These are phyloP conservation scores for Halcyon leucocephala DNA, from an alignment of 2,797 vertebrate genomes.

Conservation along the genomic window DNA sequence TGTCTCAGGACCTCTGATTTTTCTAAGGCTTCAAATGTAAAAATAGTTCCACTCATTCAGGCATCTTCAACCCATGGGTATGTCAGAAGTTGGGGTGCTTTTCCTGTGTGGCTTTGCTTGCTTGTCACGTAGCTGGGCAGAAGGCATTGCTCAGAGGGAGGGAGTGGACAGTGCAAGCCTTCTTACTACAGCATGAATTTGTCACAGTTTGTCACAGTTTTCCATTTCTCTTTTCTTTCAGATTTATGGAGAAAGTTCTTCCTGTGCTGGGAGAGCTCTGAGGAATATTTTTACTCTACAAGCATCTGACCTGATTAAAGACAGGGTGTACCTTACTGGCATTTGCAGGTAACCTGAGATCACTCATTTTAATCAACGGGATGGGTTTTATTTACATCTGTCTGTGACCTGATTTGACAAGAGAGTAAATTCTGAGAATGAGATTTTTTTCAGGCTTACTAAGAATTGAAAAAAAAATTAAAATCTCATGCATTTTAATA, in stretches of 20 bases:
- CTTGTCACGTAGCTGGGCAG: not conserved
- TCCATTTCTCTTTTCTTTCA: slow-evolving; percentile 77
- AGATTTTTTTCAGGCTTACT: not conserved
- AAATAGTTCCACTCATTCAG: accelerated
- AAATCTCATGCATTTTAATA: not conserved
- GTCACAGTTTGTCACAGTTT: slow-evolving; percentile 11
- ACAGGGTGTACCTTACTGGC: slow-evolving; percentile 93
- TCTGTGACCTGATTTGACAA: not conserved
- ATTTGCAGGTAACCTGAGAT: slow-evolving; percentile 84
- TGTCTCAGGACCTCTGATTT: not conserved
- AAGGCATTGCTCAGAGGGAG: not conserved
- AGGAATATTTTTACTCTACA: slow-evolving; percentile 92
- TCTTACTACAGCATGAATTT: slow-evolving; percentile 5
- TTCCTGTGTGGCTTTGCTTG: not conserved
- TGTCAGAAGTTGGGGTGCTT: not conserved
- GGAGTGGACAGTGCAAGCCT: not conserved
- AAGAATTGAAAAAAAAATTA: not conserved
- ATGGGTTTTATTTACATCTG: not conserved
- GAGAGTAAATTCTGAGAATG: not conserved
- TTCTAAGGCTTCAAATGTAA: not conserved
- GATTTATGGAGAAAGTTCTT: slow-evolving; percentile 94
- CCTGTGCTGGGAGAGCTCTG: slow-evolving; percentile 91
- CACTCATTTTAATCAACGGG: not conserved
- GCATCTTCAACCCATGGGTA: not conserved
- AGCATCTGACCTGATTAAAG: slow-evolving; percentile 93